Percentiles rank a stretch among this genome's conserved stretches.
These are phyloP conservation scores for Prenolepis imparis DNA, from an alignment of 2,888 invertebrate genomes.

Conservation along the genomic window DNA sequence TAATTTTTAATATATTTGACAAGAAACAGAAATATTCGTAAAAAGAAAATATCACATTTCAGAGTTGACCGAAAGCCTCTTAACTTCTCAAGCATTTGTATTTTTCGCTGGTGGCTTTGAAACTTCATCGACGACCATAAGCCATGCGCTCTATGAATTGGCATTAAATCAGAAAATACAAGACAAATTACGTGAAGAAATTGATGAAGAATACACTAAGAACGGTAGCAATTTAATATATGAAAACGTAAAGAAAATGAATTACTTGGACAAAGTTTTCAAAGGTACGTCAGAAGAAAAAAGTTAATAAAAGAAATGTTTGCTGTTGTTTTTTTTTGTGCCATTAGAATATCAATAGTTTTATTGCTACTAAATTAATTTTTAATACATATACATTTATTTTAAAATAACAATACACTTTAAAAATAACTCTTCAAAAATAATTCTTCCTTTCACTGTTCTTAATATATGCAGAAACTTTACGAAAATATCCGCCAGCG, in stretches of 20 bases:
- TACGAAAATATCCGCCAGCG: conserved; percentile 30
- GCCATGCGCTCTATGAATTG: conserved; percentile 84
- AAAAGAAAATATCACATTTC: not conserved
- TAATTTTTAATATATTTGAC: not conserved
- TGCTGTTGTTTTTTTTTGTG: too few species aligned
- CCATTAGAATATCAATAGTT: not conserved
- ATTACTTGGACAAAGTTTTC: conserved; percentile 85
- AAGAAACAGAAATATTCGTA: not conserved
- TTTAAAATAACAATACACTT: too few species aligned
- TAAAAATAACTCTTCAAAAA: too few species aligned
- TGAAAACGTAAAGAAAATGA: conserved; percentile 84
- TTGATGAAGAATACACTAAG: conserved; percentile 75
- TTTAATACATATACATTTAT: not conserved
- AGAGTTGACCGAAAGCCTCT: conserved; percentile 79
- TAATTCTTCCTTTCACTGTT: too few species aligned
- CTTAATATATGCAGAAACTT: not conserved
- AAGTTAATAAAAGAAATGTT: too few species aligned
- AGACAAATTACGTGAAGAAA: conserved; percentile 83
- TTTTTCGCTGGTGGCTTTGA: conserved; percentile 86
- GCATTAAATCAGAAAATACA: conserved; percentile 85
- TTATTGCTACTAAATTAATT: not conserved
- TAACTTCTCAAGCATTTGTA: conserved; percentile 84
- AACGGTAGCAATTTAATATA: conserved; percentile 82
- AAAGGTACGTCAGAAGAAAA: conserved; percentile 74
- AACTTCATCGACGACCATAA: conserved; percentile 85